phyloP scores from a whole-genome alignment of 1,140 invertebrate genomes.

The Zaprionus nigranus region DNA sequence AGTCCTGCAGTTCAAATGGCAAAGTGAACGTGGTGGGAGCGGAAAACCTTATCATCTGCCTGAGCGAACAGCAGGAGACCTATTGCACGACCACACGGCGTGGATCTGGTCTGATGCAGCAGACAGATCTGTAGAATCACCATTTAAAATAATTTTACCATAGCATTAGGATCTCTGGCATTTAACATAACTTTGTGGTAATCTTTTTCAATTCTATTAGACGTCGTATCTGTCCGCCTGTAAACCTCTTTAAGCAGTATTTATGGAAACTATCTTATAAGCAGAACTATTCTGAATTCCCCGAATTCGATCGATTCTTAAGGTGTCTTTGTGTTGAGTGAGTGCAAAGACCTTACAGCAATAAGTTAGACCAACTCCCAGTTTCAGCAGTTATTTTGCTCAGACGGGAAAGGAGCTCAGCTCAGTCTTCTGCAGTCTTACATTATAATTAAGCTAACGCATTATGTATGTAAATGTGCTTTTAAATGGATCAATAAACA shows the following conservation, averaged over 20 bases:
- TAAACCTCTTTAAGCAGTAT: neutral
- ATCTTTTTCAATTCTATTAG: constrained; percentile 19
- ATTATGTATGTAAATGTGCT: constrained; percentile 60
- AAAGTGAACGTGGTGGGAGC: constrained; percentile 37
- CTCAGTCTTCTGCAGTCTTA: constrained; percentile 18
- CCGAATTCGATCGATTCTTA: neutral
- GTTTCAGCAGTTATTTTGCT: neutral
- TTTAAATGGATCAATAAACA: constrained; percentile 53
- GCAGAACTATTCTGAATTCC: neutral
- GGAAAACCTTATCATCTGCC: constrained; percentile 69
- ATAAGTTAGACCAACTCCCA: constrained; percentile 12
- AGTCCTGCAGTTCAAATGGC: constrained; percentile 67
- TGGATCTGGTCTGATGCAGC: constrained; percentile 54
- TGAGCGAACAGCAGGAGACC: constrained; percentile 65
- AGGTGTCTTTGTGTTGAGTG: neutral
- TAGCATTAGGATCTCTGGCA: constrained; percentile 15
- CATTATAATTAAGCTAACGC: constrained; percentile 38
- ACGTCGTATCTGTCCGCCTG: constrained; percentile 11
- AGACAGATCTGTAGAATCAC: constrained; percentile 56
- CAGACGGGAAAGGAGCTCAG: neutral
- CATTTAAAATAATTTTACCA: neutral
- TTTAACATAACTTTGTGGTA: constrained; percentile 37
- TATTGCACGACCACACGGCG: constrained; percentile 60
- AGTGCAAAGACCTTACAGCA: constrained; percentile 7
- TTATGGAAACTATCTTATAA: neutral